phyloP scores from a whole-genome alignment of 2,113 vertebrate species.

The Phycodurus eques region DNA sequence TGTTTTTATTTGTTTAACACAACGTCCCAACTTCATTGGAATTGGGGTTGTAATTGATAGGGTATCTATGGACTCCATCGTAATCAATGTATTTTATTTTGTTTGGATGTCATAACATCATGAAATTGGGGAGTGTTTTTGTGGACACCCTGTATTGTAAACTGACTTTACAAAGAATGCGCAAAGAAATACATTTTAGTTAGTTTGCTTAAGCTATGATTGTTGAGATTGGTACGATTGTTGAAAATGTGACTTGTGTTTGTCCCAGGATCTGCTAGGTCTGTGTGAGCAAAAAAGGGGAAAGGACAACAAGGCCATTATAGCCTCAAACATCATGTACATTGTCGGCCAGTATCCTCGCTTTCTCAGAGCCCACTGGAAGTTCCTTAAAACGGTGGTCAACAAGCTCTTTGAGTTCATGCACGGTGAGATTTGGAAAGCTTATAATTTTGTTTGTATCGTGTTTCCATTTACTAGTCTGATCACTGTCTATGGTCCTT shows the following conservation, averaged over 20 bases:
- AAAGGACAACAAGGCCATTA: conserved; percentile 99
- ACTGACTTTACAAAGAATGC: background rate
- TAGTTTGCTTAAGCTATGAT: background rate
- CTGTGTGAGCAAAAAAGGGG: conserved; percentile 98
- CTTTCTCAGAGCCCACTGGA: conserved; percentile 97
- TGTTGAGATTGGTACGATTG: background rate
- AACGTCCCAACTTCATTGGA: too few relatives aligned
- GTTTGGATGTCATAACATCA: too few relatives aligned
- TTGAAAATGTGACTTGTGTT: background rate
- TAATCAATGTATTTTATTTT: too few relatives aligned
- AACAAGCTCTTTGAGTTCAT: conserved; percentile 99
- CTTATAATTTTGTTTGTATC: background rate
- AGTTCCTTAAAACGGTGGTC: conserved; percentile 98
- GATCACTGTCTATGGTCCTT: background rate
- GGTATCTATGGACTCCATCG: too few relatives aligned
- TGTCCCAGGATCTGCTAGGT: conserved; percentile 87
- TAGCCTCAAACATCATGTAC: conserved; percentile 99
- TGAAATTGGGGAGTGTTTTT: too few relatives aligned
- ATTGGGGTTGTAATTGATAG: too few relatives aligned
- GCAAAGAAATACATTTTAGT: background rate
- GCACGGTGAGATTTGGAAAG: conserved; percentile 82
- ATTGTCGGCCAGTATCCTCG: conserved; percentile 98
- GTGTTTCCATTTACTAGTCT: background rate
- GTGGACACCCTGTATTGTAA: too few relatives aligned
- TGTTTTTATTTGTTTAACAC: too few relatives aligned